Base-by-base conservation (phyloP, 2,888 invertebrate genomes). In the Phyto melanocephala region DNA sequence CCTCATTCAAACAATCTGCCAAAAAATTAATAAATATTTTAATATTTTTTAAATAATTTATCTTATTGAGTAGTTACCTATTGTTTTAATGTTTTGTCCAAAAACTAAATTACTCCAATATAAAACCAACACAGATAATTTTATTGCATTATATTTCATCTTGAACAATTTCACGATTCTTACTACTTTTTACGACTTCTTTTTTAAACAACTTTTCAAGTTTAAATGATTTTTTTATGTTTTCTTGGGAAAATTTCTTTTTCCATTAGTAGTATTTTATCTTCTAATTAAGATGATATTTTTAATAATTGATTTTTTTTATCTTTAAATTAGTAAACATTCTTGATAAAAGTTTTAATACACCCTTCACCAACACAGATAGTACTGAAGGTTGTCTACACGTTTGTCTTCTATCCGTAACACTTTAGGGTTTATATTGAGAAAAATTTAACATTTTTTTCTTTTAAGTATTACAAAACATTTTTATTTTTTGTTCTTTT, bases 1-100 rank as follows among this genome's bases (percentile, higher is more conserved):
- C 85, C 13, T 62, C 60, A 70, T 76, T 85, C n/a, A 65, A 45
- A 37, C 85, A 85, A 67, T 85, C 85, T 85, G 28, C 0, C 5
- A 15, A 1, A 0, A 22, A 22, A n/a, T 2, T 11, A 1, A 0
- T n/a, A 50, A 35, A 28, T 6, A 5, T 28, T 28, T 20, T 11
- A 50, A 50, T 0, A 1, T 10, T 7, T 20, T 20, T 17, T 13
- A 1, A 15, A 24, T 35, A 1, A 15, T 13, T 37, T 24, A 17
- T 1, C 24, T 3, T 24, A n/a, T 8, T 17, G 5, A 35, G 15
- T 45, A 24, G 15, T 75, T 28, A 47, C 60, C 78, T 28, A 52
- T 63, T 6, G 28, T 42, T 17, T 54, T 62, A 0, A 22, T 10
- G 15, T 62, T 54, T 62, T 77, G 70, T 0, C 13, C 70, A 10